A percentile compares a stretch with the other conserved stretches of the same genome.
phyloP scores from a whole-genome alignment of 2,888 invertebrate genomes.

The Archaeoteleia sp. region DNA sequence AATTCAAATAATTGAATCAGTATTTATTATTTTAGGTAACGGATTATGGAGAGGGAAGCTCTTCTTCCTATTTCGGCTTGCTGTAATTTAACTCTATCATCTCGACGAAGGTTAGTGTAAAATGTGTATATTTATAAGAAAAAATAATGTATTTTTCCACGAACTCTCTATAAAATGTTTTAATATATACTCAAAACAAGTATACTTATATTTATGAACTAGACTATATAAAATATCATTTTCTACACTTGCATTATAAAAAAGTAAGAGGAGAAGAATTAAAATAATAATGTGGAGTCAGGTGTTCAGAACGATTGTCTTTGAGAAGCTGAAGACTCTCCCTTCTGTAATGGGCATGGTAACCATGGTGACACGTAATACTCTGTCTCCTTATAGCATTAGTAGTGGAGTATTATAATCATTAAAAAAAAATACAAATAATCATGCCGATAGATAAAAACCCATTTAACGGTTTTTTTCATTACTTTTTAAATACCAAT shows the following conservation, averaged over 20 bases:
- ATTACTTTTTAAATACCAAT: background rate
- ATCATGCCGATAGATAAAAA: too few relatives aligned
- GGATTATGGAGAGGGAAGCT: slow-evolving; percentile 75
- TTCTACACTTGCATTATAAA: too few relatives aligned
- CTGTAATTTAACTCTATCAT: slow-evolving; percentile 73
- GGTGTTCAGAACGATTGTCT: background rate
- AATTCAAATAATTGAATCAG: too few relatives aligned
- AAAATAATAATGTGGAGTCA: background rate
- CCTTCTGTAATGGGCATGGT: background rate
- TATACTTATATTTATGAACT: too few relatives aligned
- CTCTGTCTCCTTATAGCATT: background rate
- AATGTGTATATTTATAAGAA: too few relatives aligned
- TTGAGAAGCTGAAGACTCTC: slow-evolving; percentile 2
- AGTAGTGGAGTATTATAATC: background rate
- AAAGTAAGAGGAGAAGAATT: too few relatives aligned
- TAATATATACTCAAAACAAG: too few relatives aligned
- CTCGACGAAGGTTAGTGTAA: slow-evolving; percentile 61
- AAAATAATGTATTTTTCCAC: background rate
- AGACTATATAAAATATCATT: too few relatives aligned
- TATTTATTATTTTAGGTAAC: slow-evolving; percentile 58
- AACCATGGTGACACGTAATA: slow-evolving; percentile 4
- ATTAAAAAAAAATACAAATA: background rate
- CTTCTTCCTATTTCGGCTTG: slow-evolving; percentile 76
- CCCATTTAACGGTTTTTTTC: too few relatives aligned
- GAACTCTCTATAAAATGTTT: too few relatives aligned